Evolutionary conservation across 2,888 invertebrate species (phyloP).

Genomic region (Agrotis segetum): DNA sequence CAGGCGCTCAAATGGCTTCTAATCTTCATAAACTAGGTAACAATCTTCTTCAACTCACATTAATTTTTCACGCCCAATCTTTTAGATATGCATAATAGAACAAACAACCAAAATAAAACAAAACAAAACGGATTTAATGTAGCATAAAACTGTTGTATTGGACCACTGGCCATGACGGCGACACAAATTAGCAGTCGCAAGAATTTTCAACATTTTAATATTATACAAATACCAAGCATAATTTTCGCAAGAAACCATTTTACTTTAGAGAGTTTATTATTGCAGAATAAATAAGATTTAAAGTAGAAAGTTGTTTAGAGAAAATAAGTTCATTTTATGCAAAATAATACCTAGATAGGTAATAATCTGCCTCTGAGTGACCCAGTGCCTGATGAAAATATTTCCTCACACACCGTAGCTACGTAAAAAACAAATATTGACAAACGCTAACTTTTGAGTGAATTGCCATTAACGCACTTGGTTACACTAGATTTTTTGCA

Average conservation of each 20-base stretch:
- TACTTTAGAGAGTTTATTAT: slow-evolving; percentile 45
- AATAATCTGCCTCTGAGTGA: not conserved
- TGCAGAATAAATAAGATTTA: slow-evolving; percentile 32
- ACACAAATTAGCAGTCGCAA: slow-evolving; percentile 40
- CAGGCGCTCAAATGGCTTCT: not conserved
- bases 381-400: no score
- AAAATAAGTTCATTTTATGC: slow-evolving; percentile 40
- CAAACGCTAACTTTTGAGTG: no score
- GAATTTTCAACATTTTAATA: slow-evolving; percentile 42
- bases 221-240: slow-evolving; percentile 47
- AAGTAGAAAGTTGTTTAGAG: slow-evolving; percentile 52
- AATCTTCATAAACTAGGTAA: no score
- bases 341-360: slow-evolving; percentile 13
- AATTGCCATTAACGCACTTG: no score
- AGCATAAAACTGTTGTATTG: slow-evolving; percentile 52
- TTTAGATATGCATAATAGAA: slow-evolving; percentile 10
- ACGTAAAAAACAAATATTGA: not conserved
- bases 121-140: slow-evolving; percentile 34
- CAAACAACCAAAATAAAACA: slow-evolving; percentile 21
- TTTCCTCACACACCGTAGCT: not conserved
- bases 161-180: slow-evolving; percentile 69
- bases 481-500: no score
- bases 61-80: slow-evolving; percentile 5
- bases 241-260: slow-evolving; percentile 53
- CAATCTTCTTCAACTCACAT: not conserved